phyloP scores from a whole-genome alignment of 2,888 invertebrate genomes.

The Chrysolina americana region DNA sequence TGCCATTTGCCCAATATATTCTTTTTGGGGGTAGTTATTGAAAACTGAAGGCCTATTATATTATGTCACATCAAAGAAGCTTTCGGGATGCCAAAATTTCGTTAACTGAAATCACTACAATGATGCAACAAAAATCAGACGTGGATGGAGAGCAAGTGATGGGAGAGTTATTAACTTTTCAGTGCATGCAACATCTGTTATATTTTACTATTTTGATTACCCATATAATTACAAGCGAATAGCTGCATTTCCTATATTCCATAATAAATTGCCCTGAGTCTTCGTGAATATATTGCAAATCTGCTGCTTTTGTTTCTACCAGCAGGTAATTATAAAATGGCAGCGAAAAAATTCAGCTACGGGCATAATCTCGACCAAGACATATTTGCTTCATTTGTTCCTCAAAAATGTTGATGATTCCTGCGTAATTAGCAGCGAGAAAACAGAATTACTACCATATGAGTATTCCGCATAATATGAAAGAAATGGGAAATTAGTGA shows the following conservation, averaged over 20 bases:
- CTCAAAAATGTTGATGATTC: slow-evolving; percentile 19
- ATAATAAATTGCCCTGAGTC: slow-evolving; percentile 18
- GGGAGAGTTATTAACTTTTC: background rate
- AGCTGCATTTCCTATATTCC: background rate
- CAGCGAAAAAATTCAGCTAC: slow-evolving; percentile 24
- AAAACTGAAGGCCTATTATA: no score
- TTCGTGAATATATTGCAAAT: background rate
- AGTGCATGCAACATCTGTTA: background rate
- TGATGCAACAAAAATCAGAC: background rate
- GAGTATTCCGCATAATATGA: background rate
- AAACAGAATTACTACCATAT: background rate
- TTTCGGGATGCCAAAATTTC: no score
- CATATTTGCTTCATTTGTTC: slow-evolving; percentile 24
- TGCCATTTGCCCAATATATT: no score
- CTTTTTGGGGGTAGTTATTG: no score
- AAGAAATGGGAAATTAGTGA: background rate
- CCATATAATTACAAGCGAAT: slow-evolving; percentile 9
- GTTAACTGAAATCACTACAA: no score
- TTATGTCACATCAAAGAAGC: no score
- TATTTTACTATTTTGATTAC: slow-evolving; percentile 1
- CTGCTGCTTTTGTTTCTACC: background rate
- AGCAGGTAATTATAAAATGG: slow-evolving; percentile 23
- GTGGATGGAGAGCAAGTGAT: background rate
- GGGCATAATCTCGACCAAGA: slow-evolving; percentile 19
- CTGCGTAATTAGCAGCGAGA: slow-evolving; percentile 3